Percentiles rank a stretch among this genome's conserved stretches.
phyloP scores from a whole-genome alignment of 2,113 vertebrate genomes.

The Neoarius graeffei region DNA sequence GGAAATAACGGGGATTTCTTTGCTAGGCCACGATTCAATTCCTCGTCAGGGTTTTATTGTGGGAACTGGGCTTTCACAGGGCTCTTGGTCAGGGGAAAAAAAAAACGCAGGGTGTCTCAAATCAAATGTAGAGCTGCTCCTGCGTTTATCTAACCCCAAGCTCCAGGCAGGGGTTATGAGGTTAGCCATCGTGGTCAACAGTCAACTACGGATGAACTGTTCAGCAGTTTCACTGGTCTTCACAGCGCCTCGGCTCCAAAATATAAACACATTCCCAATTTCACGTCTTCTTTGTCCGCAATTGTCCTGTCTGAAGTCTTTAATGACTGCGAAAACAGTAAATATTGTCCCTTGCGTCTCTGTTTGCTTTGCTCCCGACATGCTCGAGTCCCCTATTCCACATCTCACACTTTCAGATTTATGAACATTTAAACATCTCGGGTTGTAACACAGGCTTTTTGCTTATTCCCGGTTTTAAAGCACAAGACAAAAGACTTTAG shows the following conservation, averaged over 20 bases:
- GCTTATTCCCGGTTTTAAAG: conserved; percentile 33
- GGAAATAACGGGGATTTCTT: conserved; percentile 36
- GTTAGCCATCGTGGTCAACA: conserved; percentile 45
- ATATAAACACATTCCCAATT: conserved; percentile 57
- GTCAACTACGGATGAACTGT: conserved; percentile 54
- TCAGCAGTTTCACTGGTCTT: conserved; percentile 31
- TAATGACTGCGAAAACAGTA: conserved; percentile 55
- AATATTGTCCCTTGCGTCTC: conserved; percentile 64
- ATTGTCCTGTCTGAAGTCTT: conserved; percentile 32
- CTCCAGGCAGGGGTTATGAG: conserved; percentile 44
- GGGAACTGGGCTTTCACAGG: conserved; percentile 37
- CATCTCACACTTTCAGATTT: conserved; percentile 55
- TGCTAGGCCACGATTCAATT: conserved; percentile 35
- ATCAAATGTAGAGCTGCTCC: not conserved
- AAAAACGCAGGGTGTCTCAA: no score
- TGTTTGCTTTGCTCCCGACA: conserved; percentile 43
- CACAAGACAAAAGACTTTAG: not conserved
- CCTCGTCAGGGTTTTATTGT: conserved; percentile 39
- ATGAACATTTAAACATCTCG: conserved; percentile 56
- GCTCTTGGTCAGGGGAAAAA: conserved; percentile 18
- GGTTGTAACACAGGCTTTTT: conserved; percentile 51
- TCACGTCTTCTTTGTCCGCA: conserved; percentile 41
- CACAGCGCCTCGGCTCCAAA: conserved; percentile 50
- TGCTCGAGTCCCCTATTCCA: not conserved
- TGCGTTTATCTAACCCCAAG: conserved; percentile 49